Percentiles rank a stretch among this genome's conserved stretches.
These are phyloP conservation scores for Leptinotarsa defecta DNA, from an alignment of 1,140 invertebrate genomes.

Conservation along the genomic window DNA sequence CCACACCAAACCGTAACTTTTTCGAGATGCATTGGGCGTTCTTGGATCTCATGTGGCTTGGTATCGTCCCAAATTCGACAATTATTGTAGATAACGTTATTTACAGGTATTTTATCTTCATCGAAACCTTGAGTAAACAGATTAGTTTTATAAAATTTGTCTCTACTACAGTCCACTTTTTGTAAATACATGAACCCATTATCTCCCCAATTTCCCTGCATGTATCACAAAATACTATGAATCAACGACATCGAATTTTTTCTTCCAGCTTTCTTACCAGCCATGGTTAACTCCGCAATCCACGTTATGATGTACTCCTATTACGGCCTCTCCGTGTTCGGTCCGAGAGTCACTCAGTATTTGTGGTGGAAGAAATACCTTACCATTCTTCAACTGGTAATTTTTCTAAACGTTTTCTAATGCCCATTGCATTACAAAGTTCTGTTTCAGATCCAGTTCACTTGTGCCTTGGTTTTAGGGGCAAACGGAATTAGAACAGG, in stretches of 20 bases:
- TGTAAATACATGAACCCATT: no score
- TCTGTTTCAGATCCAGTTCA: slow-evolving; percentile 77
- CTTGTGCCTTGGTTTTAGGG: slow-evolving; percentile 80
- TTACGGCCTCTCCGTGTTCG: slow-evolving; percentile 84
- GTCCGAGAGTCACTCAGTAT: slow-evolving; percentile 76
- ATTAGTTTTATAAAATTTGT: no score
- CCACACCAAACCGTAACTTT: no score
- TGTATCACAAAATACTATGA: no score
- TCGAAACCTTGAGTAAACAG: no score
- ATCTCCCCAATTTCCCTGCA: no score
- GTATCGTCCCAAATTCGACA: no score
- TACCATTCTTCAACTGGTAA: slow-evolving; percentile 79
- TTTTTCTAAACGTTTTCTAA: not conserved
- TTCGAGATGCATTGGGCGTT: no score
- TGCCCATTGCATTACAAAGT: not conserved
- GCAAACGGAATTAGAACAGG: slow-evolving; percentile 80
- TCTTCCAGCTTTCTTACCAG: slow-evolving; percentile 78
- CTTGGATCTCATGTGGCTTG: no score
- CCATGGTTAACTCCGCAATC: slow-evolving; percentile 88
- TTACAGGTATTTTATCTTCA: no score
- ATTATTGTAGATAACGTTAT: no score
- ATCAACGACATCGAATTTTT: not conserved
- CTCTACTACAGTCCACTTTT: no score
- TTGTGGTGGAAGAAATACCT: slow-evolving; percentile 96
- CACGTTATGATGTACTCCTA: slow-evolving; percentile 95